Base-by-base conservation (phyloP, 2,888 invertebrate genomes). In the Eurois occulta region DNA sequence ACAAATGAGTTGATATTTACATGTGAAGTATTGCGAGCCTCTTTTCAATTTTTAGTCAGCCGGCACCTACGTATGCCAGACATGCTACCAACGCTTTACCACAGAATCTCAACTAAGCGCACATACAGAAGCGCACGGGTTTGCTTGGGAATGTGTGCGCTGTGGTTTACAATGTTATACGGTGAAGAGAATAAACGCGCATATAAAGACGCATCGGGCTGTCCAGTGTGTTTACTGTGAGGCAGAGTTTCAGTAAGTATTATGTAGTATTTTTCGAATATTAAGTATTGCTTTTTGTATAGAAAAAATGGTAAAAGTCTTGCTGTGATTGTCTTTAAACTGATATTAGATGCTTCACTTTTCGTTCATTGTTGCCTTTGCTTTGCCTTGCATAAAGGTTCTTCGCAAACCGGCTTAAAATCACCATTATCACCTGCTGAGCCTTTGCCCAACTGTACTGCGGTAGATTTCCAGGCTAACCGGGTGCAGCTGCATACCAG, bases 151-250 rank as follows among this genome's bases (percentile, higher is more conserved):
- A n/a, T 87, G 87, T 11, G 35, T 11, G 0, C 66, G 41, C 0
- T 87, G 87, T 32, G 80, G 74, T 1, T 80, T 77, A 5, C 74
- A 83, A 8, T 86, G 83, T 43, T 83, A 85, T 52, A 55, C 86
- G 0, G 13, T 28, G 11, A 64, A 72, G n/a, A 69, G 81, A 38
- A 5, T 87, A 2, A 78, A 86, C 11, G 83, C 77, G 10, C 87
- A 87, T 28, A 58, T 86, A 5, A 77, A 48, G 0, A 69, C 73
- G 2, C 88, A 87, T n/a, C 52, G 62, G 0, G 48, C n/a, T 0
- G 67, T 88, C 0, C 78, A 81, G 21, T 87, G 87, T 46, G 28
- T 72, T 0, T 60, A 78, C 11, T 87, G 87, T 32, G 76, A 69
- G 0, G 80, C 55, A 1, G 38, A 46, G 6, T 86, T 85, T 21